Percentiles rank a stretch among this genome's conserved stretches.
phyloP scores from a whole-genome alignment of 2,113 vertebrate species.

The Tretioscincus oriximinensis region DNA sequence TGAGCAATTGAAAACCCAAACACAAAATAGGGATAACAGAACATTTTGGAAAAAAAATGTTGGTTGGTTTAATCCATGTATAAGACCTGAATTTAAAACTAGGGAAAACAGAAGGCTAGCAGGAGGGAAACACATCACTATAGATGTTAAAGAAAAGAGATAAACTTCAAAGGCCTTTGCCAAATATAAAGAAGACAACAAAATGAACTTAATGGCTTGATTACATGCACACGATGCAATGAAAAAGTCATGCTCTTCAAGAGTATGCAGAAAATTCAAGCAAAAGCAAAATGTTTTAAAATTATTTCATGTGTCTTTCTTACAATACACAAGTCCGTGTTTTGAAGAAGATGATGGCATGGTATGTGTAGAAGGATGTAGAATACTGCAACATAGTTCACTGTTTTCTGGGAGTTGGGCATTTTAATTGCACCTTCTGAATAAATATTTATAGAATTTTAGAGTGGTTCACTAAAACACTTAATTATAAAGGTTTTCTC shows the following conservation, averaged over 20 bases:
- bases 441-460: not conserved
- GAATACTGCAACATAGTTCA: not conserved
- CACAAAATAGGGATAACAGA: conserved; percentile 34
- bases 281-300: not conserved
- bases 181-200: not conserved
- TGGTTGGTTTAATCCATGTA: conserved; percentile 22
- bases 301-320: not conserved
- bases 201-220: not conserved
- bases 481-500: not conserved
- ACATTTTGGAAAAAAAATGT: conserved; percentile 34
- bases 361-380: not conserved
- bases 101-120: not conserved
- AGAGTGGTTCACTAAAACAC: not conserved
- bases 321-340: not conserved
- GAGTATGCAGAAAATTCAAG: not conserved
- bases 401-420: not conserved
- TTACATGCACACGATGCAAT: not conserved
- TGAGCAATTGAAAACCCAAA: conserved; percentile 29
- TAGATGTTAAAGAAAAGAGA: conserved; percentile 37
- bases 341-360: not conserved
- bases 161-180: not conserved
- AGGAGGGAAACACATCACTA: conserved; percentile 29
- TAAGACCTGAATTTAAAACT: conserved; percentile 22
- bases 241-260: conserved; percentile 15
- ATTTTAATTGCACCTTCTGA: not conserved